Evolutionary conservation across 2,113 vertebrate species (phyloP).

Genomic region (Steatornis caripensis): DNA sequence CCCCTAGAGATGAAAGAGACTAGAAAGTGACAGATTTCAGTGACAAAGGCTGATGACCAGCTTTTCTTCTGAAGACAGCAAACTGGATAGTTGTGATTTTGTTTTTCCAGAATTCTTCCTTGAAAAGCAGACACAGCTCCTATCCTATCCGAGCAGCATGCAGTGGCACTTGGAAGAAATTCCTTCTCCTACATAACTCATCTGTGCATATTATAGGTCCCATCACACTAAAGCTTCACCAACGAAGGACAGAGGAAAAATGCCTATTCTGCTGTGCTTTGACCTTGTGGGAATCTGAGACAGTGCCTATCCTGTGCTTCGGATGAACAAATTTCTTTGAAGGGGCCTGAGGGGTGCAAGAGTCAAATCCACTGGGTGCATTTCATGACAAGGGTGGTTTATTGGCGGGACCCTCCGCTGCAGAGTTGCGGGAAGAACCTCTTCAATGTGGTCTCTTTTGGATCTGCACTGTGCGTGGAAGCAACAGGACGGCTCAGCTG

Average conservation of each 20-base stretch:
- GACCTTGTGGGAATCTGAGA: background rate
- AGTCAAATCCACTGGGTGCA: accelerated
- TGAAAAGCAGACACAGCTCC: background rate
- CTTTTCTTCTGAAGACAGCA: background rate
- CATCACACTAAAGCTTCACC: background rate
- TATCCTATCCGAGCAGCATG: background rate
- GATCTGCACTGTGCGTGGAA: background rate
- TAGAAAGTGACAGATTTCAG: background rate
- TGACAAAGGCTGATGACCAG: background rate
- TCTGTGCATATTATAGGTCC: background rate
- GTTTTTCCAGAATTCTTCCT: background rate
- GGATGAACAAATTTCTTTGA: background rate
- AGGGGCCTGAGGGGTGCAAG: background rate
- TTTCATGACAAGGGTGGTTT: background rate
- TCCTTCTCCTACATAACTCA: background rate
- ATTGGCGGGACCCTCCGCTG: background rate
- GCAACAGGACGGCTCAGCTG: background rate
- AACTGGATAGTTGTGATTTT: background rate
- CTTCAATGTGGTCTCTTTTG: background rate
- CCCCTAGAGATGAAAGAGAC: background rate
- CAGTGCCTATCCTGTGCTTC: background rate
- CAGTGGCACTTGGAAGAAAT: background rate
- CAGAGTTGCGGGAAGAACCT: background rate
- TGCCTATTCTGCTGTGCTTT: background rate
- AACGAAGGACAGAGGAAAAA: background rate